Evolutionary conservation across 35 echinoderm and acorn worm genomes (phyloP), one percentile per base, ranked within the genome.

Genomic region (Diadema setosum): DNA sequence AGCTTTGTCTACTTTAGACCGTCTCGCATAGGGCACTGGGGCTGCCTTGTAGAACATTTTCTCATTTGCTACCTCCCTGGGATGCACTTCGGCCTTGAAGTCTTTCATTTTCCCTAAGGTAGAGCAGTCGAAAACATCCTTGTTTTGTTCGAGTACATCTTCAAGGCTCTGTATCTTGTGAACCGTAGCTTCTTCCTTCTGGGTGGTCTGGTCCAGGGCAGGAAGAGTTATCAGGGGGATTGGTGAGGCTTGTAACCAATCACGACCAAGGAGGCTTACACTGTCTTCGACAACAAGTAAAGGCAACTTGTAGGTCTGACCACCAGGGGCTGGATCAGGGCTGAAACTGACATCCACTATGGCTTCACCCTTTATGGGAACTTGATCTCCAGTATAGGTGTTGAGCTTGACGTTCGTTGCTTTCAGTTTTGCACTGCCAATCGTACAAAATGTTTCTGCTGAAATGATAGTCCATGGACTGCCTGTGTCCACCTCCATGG

Each of bases 1-100:
- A 18, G 37, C 42, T 7, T 70, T 46, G 36, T 73, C 50, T 29
- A 88, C 46, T 84, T 88, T 76, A 67, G 83, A 44, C 20, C 69
- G 24, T 27, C 42, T 84, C 58, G 91, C 92, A 85, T 80, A 94
- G 8, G 86, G 46, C 5, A 89, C 82, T 55, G 81, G 82, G 8
- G 63, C 5, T n/a, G 92, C 67, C 69, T 88, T 94, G 80, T 24
- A 94, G 45, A 89, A 85, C 37, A 31, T 50, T 7, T 65, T 27
- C 40, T 76, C 56, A 44, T 84, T 60, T 3, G 82, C 46, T 5
- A 40, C 60, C 4, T 59, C 56, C 2, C 20, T 18, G 42, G 82
- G 89, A 55, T 84, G 70, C 31, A 85, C 56, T 56, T 91, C 81
- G 39, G 89, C 81, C 15, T 59, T 18, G 29, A 59, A 59, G 29